phyloP scores from a whole-genome alignment of 2,888 invertebrate genomes.

The Cephus runcator region DNA sequence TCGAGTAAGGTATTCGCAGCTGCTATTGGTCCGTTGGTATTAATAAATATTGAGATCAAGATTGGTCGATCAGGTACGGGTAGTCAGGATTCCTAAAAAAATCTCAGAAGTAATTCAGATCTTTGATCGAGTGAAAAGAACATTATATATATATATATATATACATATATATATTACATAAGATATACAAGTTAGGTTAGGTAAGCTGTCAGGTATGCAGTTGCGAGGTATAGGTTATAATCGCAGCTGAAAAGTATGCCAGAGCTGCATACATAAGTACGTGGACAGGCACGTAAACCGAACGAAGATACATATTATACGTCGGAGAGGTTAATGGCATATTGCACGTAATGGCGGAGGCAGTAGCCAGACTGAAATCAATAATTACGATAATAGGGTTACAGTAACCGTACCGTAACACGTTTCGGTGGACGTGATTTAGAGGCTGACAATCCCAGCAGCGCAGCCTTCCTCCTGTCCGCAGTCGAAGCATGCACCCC shows the following conservation, averaged over 20 bases:
- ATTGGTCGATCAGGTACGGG: background rate
- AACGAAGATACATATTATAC: slow-evolving; percentile 19
- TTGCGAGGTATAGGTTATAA: background rate
- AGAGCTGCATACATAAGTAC: background rate
- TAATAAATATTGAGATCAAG: background rate
- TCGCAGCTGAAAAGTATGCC: background rate
- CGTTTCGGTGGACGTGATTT: slow-evolving; percentile 36
- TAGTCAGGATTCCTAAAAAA: slow-evolving; percentile 35
- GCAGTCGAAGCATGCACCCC: slow-evolving; percentile 12
- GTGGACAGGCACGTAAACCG: background rate
- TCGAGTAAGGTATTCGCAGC: background rate
- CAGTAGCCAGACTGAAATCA: slow-evolving; percentile 32
- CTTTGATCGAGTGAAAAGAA: slow-evolving; percentile 9
- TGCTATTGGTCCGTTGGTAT: background rate
- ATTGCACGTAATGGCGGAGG: slow-evolving; percentile 28
- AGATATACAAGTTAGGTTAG: background rate
- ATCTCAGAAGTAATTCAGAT: slow-evolving; percentile 45
- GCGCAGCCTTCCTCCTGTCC: slow-evolving; percentile 28
- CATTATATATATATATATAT: background rate
- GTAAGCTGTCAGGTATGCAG: background rate
- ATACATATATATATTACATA: too few species aligned
- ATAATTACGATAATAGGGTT: slow-evolving; percentile 44
- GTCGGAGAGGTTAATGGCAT: slow-evolving; percentile 28
- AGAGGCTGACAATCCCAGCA: slow-evolving; percentile 34
- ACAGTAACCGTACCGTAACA: slow-evolving; percentile 33